Percentiles rank a stretch among this genome's conserved stretches.
Conservation (phyloP, 1,140 invertebrate genomes). For the Drosophila pruinosa region DNA sequence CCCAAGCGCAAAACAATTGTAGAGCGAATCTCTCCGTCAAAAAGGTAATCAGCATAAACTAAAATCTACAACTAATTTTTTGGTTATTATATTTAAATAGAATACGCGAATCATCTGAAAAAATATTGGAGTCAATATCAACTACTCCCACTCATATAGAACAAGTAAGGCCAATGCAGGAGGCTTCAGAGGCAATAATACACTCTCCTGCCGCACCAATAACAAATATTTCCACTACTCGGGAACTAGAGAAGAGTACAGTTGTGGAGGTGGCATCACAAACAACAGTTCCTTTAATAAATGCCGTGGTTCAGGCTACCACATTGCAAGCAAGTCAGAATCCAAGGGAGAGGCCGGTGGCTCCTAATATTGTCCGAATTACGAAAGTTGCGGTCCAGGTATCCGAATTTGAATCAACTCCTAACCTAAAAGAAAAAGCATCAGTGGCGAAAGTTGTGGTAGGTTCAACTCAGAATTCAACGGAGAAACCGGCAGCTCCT, state of each 20-base stretch:
- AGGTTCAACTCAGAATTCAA: neutral
- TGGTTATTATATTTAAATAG: neutral
- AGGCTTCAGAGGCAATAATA: neutral
- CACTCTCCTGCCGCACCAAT: neutral
- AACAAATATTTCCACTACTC: neutral
- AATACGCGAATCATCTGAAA: neutral
- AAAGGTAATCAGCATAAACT: slow-evolving; percentile 1
- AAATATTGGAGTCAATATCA: neutral
- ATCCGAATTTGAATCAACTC: too few species aligned
- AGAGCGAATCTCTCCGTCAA: neutral
- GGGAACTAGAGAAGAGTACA: neutral
- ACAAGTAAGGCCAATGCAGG: neutral
- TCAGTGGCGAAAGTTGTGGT: too few species aligned
- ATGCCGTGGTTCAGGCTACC: neutral
- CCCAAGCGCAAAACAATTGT: neutral
- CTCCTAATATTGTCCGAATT: neutral
- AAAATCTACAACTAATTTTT: neutral
- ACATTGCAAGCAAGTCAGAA: neutral
- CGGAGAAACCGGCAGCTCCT: neutral
- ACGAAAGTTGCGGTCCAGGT: too few species aligned
- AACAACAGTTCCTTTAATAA: neutral
- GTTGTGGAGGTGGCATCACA: neutral
- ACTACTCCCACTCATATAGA: neutral
- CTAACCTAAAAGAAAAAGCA: neutral
- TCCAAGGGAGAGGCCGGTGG: neutral